These are phyloP conservation scores for Drosophila paracracens DNA, from an alignment of 2,888 invertebrate genomes.

Conservation along the genomic window DNA sequence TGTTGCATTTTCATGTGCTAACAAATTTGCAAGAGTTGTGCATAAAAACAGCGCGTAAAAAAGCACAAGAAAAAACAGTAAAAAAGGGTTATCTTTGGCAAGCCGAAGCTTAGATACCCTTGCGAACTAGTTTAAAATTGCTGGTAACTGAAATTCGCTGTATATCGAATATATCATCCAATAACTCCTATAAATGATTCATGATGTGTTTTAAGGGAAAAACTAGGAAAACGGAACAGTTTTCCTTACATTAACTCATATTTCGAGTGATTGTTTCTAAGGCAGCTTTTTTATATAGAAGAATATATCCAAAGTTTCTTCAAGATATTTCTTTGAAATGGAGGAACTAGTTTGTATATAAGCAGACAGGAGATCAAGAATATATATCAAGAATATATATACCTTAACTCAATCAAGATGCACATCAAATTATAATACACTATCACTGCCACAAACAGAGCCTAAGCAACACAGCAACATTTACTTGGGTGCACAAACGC, in stretches of 20 bases:
- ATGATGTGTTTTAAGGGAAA: neutral
- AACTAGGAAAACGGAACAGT: neutral
- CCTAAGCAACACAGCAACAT: slow-evolving; percentile 46
- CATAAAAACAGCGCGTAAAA: slow-evolving; percentile 45
- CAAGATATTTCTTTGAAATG: neutral
- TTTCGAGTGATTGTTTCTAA: neutral
- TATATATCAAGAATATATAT: neutral
- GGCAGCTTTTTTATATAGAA: neutral
- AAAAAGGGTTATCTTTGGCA: slow-evolving; percentile 6
- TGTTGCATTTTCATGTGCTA: slow-evolving; percentile 63
- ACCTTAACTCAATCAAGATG: neutral
- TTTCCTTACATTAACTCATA: neutral
- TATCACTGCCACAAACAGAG: neutral
- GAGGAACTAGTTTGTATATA: neutral
- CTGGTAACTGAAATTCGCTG: neutral
- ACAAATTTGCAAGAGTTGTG: slow-evolving; percentile 68
- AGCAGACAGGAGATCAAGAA: neutral
- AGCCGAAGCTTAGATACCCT: neutral
- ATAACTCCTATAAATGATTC: neutral
- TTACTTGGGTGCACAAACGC: slow-evolving; percentile 35
- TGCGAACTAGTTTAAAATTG: neutral
- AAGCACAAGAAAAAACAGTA: slow-evolving; percentile 52
- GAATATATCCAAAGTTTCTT: neutral
- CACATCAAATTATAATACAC: neutral
- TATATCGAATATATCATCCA: neutral